These are phyloP conservation scores for Danaus plexippus DNA, from an alignment of 1,140 invertebrate species.

Conservation along the genomic window DNA sequence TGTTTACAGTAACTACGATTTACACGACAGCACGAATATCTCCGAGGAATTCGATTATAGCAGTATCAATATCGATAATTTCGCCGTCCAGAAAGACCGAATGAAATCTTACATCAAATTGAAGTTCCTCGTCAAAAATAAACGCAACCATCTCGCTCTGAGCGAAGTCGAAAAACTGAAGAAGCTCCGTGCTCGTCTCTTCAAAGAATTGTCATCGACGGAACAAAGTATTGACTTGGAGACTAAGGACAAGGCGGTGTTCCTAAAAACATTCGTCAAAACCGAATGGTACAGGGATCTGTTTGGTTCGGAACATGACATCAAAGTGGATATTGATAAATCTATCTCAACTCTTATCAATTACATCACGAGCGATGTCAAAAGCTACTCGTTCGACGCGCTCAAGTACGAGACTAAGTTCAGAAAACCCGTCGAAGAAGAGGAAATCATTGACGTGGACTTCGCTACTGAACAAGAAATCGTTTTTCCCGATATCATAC, in stretches of 20 bases:
- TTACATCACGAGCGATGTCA: conserved; percentile 26
- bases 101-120: no score
- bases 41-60: no score
- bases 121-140: no score
- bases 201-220: conserved; percentile 18
- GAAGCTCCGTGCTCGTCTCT: not conserved
- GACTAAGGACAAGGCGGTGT: conserved; percentile 22
- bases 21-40: no score
- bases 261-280: conserved; percentile 19
- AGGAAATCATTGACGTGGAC: conserved; percentile 24
- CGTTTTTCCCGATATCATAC: conserved; percentile 32
- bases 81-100: no score
- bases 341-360: conserved; percentile 30
- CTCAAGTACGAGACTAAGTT: conserved; percentile 26
- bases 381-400: conserved; percentile 28
- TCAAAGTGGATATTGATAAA: conserved; percentile 29
- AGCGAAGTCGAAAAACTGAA: no score
- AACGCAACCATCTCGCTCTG: no score
- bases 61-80: no score
- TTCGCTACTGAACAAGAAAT: conserved; percentile 30
- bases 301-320: not conserved
- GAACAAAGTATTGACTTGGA: conserved; percentile 14
- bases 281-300: conserved; percentile 30
- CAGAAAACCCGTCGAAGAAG: conserved; percentile 18
- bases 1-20: no score